A percentile compares a stretch with the other conserved stretches of the same genome.
phyloP scores from a whole-genome alignment of 2,797 vertebrate genomes.

The Thaleichthys pacificus region DNA sequence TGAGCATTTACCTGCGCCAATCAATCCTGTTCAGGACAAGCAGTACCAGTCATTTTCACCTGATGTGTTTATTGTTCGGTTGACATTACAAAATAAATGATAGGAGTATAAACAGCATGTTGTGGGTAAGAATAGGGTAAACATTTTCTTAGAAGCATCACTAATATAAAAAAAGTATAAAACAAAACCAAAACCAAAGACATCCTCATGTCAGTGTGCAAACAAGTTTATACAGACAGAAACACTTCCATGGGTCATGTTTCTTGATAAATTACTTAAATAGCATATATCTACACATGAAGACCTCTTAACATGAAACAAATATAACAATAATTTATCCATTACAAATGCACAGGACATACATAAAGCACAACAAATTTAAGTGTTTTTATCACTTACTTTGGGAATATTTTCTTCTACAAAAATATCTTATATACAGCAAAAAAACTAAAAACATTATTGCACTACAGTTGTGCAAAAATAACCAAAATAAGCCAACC shows the following conservation, averaged over 20 bases:
- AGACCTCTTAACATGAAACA: conserved; percentile 86
- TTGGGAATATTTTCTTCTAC: conserved; percentile 78
- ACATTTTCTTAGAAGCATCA: conserved; percentile 89
- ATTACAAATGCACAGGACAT: conserved; percentile 81
- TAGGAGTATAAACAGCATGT: conserved; percentile 84
- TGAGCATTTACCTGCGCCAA: no score
- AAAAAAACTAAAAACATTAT: conserved; percentile 68
- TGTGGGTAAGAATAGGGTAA: conserved; percentile 84
- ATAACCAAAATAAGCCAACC: conserved; percentile 71
- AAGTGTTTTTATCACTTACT: conserved; percentile 76
- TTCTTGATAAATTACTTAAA: conserved; percentile 99
- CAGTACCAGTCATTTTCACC: conserved; percentile 48
- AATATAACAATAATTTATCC: conserved; percentile 92
- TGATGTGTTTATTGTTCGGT: conserved; percentile 87
- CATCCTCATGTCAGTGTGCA: conserved; percentile 96
- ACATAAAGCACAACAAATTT: conserved; percentile 76
- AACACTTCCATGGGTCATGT: conserved; percentile 90
- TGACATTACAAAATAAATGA: conserved; percentile 84
- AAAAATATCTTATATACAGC: conserved; percentile 95
- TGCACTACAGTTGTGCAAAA: conserved; percentile 87
- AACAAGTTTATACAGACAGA: conserved; percentile 98
- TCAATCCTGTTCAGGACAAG: neutral
- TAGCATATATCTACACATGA: conserved; percentile 98
- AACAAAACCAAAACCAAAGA: conserved; percentile 79
- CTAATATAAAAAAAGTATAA: conserved; percentile 79